Base-by-base conservation (phyloP, 2,113 vertebrate species). In the Rhodinocichla rosea region DNA sequence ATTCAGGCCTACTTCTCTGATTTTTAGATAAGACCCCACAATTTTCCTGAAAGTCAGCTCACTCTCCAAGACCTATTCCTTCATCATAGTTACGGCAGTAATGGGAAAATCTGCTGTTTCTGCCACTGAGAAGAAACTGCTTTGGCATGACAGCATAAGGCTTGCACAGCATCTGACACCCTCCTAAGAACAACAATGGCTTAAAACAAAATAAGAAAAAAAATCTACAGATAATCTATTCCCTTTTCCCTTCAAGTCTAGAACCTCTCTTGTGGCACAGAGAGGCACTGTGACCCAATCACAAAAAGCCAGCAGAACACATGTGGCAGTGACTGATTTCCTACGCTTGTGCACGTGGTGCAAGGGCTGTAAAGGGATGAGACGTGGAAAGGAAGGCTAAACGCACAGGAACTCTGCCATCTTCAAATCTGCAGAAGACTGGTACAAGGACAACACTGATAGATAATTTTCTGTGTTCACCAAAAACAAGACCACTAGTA, bases 91-190 rank as follows among this genome's bases (percentile, higher is more conserved):
- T 70, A 80, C 1, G 11, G 64, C 73, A 83, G 64, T 62, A 92
- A 78, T 39, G 69, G 65, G 53, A 89, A 95, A 81, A 90, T 64
- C 86, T 86, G n/a, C 76, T 84, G 70, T 86, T 86, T 16, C 21
- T 92, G 90, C 80, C 86, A 92, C 49, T 37, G 22, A 70, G 65
- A 95, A 82, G 49, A 88, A 90, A 92, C 52, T 93, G 76, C 93
- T 94, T 92, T 93, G 90, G 93, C 83, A 89, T 83, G 49, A 75
- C 90, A 92, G 93, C 62, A 2, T 93, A 95, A 96, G 86, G 86
- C 92, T 83, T 87, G 64, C 76, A 84, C 65, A 68, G 69, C 70
- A 50, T 53, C 77, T 78, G 60, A 40, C 55, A 93, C 13, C 49
- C 33, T 77, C 52, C 81, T 74, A 92, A 76, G 32, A 88, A 71